A percentile compares a stretch with the other conserved stretches of the same genome.
These are phyloP conservation scores for Promerops cafer DNA, from an alignment of 2,113 vertebrate genomes.

Conservation along the genomic window DNA sequence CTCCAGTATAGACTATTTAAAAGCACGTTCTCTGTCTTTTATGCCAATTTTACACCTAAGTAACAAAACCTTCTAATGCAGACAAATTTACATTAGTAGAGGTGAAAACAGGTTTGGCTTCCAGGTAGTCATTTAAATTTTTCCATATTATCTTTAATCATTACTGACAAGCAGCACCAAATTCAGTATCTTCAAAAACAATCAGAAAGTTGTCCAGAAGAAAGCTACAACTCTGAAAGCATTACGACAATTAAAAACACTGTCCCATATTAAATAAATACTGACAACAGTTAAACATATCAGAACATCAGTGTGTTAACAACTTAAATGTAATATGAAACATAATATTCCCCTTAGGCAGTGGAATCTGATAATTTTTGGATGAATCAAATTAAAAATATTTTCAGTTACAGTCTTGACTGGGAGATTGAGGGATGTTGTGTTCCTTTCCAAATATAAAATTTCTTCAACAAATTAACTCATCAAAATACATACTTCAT, in stretches of 20 bases:
- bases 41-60: not conserved
- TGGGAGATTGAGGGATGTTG: rapidly evolving
- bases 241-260: not conserved
- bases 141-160: not conserved
- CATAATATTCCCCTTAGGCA: not conserved
- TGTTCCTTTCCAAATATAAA: not conserved
- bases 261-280: not conserved
- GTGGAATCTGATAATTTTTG: not conserved
- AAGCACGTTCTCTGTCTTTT: not conserved
- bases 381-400: not conserved
- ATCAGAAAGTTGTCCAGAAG: not conserved
- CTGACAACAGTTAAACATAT: not conserved
- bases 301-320: not conserved
- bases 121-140: not conserved
- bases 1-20: not conserved
- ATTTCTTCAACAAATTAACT: not conserved
- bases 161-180: not conserved
- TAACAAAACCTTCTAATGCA: not conserved
- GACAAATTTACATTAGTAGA: not conserved
- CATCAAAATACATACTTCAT: not conserved
- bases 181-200: not conserved
- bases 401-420: not conserved
- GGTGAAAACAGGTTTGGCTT: not conserved
- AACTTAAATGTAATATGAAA: not conserved
- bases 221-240: not conserved